Percentiles rank a stretch among this genome's conserved stretches.
These are phyloP conservation scores for Cotesia congregata DNA, from an alignment of 2,888 invertebrate species.

Conservation along the genomic window DNA sequence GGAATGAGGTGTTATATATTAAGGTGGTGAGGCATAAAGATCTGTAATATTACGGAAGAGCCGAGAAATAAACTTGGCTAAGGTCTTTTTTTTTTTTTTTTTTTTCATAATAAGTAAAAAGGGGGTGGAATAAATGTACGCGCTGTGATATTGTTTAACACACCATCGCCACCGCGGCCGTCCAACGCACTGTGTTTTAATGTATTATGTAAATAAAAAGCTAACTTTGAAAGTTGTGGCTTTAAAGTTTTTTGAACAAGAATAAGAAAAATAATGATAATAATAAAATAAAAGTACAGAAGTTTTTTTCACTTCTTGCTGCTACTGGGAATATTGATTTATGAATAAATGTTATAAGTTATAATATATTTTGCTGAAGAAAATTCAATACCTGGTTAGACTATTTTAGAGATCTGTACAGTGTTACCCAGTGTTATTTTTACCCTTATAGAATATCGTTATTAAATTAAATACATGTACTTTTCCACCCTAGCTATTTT, in stretches of 20 bases:
- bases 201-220: background rate
- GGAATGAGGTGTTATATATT: conserved; percentile 47
- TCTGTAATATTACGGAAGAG: conserved; percentile 56
- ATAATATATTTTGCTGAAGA: conserved; percentile 9
- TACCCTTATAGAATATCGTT: background rate
- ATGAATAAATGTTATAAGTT: background rate
- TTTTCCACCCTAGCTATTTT: background rate
- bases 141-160: conserved; percentile 12
- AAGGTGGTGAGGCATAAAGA: conserved; percentile 39
- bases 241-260: background rate
- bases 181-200: background rate
- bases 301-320: background rate
- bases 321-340: conserved; percentile 8
- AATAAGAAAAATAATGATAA: background rate
- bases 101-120: background rate
- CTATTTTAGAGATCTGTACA: background rate
- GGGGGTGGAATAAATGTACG: background rate
- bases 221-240: background rate
- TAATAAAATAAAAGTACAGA: background rate
- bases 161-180: conserved; percentile 21
- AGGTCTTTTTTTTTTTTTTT: background rate
- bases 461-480: background rate
- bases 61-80: conserved; percentile 30
- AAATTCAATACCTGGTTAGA: background rate
- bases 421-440: background rate